Percentiles rank a stretch among this genome's conserved stretches.
These are phyloP conservation scores for Bilobella aurantiaca DNA, from an alignment of 1,140 invertebrate genomes.

Conservation along the genomic window DNA sequence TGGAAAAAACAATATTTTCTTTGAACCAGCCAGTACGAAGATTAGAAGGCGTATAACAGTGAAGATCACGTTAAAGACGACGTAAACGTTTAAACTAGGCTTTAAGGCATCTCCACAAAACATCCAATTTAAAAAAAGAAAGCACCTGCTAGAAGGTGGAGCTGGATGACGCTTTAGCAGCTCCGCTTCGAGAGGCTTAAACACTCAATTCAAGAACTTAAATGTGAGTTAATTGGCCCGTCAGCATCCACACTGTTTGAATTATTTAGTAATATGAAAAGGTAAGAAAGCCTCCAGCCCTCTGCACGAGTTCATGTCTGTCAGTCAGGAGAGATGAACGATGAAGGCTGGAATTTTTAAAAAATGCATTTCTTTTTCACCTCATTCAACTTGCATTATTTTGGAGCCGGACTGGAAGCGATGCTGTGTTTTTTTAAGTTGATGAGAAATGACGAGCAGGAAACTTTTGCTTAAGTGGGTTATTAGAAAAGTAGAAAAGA, in stretches of 20 bases:
- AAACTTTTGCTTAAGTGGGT: no score
- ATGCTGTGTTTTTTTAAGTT: no score
- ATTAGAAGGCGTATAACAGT: not conserved
- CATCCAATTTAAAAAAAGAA: not conserved
- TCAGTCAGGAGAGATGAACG: no score
- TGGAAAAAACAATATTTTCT: not conserved
- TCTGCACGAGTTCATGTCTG: not conserved
- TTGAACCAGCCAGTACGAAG: not conserved
- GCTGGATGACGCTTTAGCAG: no score
- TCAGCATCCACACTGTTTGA: not conserved
- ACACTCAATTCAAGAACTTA: not conserved
- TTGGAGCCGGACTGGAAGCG: no score
- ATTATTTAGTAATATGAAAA: not conserved
- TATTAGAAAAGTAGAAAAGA: no score
- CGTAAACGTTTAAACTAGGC: not conserved
- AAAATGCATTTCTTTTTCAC: no score
- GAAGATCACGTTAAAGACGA: no score
- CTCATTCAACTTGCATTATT: no score
- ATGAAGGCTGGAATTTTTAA: no score
- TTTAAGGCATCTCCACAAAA: not conserved
- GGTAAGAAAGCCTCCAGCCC: not conserved
- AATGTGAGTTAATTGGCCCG: not conserved
- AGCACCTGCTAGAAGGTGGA: no score
- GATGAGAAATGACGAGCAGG: no score
- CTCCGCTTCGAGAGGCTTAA: not conserved